phyloP scores from a whole-genome alignment of 1,140 invertebrate species.

The Anastrepha ludens region DNA sequence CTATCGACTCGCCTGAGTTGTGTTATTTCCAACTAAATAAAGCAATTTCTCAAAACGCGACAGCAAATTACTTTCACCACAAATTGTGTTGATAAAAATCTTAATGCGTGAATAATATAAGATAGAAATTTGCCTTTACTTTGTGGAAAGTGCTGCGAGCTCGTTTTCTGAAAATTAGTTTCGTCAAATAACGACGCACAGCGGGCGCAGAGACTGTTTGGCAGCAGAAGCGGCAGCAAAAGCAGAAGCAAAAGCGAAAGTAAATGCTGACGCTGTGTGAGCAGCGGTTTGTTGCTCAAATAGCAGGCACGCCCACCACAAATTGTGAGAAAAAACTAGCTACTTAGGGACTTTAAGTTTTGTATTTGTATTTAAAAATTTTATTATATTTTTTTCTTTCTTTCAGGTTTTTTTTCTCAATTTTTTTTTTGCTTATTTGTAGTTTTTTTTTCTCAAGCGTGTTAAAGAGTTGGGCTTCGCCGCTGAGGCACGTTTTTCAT shows the following conservation, averaged over 20 bases:
- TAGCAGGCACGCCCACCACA: not conserved
- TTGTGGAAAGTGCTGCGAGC: not conserved
- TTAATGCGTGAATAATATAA: not conserved
- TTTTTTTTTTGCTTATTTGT: not conserved
- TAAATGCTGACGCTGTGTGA: not conserved
- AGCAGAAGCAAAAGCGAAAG: not conserved
- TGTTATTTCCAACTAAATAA: constrained; percentile 24
- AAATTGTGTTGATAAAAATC: constrained; percentile 32
- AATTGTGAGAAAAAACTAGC: not conserved
- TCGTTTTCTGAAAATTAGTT: not conserved
- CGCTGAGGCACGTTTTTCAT: constrained; percentile 1
- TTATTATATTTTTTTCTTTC: no score
- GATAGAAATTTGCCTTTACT: constrained; percentile 10
- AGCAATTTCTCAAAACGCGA: not conserved
- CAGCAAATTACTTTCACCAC: not conserved
- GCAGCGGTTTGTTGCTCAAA: not conserved
- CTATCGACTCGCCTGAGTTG: not conserved
- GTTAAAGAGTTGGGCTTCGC: constrained; percentile 13
- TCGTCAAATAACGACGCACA: not conserved
- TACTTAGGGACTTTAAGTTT: no score
- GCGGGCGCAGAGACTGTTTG: constrained; percentile 20
- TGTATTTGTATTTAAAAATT: no score
- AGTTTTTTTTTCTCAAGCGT: not conserved
- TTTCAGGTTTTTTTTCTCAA: no score
- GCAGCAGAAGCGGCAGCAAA: not conserved